Evolutionary conservation across 2,888 invertebrate species (phyloP).

Genomic region (Dusona sp.): DNA sequence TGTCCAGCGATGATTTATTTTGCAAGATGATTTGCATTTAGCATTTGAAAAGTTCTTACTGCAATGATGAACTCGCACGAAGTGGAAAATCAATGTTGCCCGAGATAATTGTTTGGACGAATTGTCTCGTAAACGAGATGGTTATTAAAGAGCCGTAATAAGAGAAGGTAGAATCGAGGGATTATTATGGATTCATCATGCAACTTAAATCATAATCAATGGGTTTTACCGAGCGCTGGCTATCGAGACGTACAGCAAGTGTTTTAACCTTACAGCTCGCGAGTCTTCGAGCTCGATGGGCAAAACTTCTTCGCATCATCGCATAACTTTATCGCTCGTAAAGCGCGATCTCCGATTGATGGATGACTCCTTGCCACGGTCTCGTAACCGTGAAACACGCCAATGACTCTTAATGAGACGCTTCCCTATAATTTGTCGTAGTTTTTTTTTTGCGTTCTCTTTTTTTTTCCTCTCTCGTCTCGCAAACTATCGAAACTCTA

Average conservation of each 20-base stretch:
- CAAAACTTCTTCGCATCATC: slow-evolving; percentile 26
- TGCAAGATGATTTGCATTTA: slow-evolving; percentile 18
- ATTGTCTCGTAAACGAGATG: slow-evolving; percentile 45
- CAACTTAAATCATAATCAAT: slow-evolving; percentile 43
- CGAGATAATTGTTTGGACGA: slow-evolving; percentile 36
- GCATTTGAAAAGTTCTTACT: not conserved
- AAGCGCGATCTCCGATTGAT: slow-evolving; percentile 57
- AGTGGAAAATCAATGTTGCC: slow-evolving; percentile 18
- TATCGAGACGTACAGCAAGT: not conserved
- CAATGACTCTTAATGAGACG: slow-evolving; percentile 26
- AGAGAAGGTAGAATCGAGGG: slow-evolving; percentile 29
- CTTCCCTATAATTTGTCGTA: slow-evolving; percentile 51
- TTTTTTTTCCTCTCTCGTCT: not conserved
- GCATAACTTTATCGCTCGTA: slow-evolving; percentile 56
- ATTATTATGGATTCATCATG: slow-evolving; percentile 40
- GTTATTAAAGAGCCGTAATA: slow-evolving; percentile 25
- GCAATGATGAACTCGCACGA: slow-evolving; percentile 30
- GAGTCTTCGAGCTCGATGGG: slow-evolving; percentile 15
- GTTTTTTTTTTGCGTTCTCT: slow-evolving; percentile 9
- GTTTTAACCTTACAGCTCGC: not conserved
- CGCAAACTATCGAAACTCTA: not conserved
- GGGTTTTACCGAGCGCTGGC: slow-evolving; percentile 35
- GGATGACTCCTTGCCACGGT: slow-evolving; percentile 34
- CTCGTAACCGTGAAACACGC: slow-evolving; percentile 32
- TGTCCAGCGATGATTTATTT: slow-evolving; percentile 29